Conservation (phyloP, 2,797 vertebrate species). For the Thunnus albacares region DNA sequence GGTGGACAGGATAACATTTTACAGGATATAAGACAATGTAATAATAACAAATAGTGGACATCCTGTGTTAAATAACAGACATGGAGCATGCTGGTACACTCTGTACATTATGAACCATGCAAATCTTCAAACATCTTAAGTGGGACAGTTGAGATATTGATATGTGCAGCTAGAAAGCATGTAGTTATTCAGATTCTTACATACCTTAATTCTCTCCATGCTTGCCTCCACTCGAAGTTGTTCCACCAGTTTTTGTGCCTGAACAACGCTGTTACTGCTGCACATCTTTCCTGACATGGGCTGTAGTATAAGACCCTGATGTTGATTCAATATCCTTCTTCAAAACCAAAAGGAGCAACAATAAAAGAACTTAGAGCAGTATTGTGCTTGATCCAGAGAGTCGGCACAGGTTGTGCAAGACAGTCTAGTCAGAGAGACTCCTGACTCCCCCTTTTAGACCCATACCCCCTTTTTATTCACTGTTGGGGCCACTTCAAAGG, state of each 20-base stretch:
- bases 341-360: not conserved
- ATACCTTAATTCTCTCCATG: constrained; percentile 89
- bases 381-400: constrained; percentile 17
- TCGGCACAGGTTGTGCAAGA: constrained; percentile 7
- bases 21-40: not conserved
- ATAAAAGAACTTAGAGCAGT: too few relatives aligned
- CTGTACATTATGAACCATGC: constrained; percentile 48
- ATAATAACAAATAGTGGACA: constrained; percentile 43
- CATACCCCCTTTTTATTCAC: constrained; percentile 47
- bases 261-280: constrained; percentile 79
- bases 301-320: not conserved
- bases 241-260: constrained; percentile 87
- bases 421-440: constrained; percentile 32
- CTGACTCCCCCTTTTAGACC: constrained; percentile 59
- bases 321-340: not conserved
- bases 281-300: constrained; percentile 83
- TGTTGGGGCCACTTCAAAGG: constrained; percentile 73
- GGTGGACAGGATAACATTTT: not conserved
- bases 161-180: not conserved
- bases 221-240: constrained; percentile 87
- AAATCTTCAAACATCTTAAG: constrained; percentile 43
- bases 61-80: not conserved
- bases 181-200: constrained; percentile 11
- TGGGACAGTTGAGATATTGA: not conserved
- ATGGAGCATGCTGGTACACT: not conserved